Evolutionary conservation across 2,797 vertebrate species (phyloP).

Genomic region (Balearica regulorum): DNA sequence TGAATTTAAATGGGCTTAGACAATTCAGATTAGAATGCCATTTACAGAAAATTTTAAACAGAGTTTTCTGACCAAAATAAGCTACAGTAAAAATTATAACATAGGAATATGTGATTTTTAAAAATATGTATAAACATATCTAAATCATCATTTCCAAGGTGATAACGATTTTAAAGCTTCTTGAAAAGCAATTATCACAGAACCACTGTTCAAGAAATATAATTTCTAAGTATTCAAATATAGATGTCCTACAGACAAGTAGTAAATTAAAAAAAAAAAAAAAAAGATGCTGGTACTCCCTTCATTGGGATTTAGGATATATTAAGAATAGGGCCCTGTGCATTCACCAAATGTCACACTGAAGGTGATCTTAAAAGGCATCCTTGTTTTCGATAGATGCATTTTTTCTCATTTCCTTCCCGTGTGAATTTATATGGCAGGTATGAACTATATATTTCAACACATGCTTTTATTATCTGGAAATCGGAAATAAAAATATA

Average conservation of each 20-base stretch:
- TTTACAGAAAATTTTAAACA: not conserved
- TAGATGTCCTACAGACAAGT: not conserved
- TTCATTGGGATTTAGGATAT: not conserved
- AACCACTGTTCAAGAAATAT: not conserved
- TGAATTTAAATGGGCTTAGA: not conserved
- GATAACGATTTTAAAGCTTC: not conserved
- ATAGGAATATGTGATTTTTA: not conserved
- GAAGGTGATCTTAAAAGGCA: not conserved
- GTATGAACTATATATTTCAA: not conserved
- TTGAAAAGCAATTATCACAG: not conserved
- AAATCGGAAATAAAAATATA: not conserved
- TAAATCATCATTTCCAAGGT: not conserved
- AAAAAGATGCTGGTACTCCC: not conserved
- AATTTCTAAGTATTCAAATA: not conserved
- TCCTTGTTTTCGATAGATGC: not conserved
- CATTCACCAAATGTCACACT: not conserved
- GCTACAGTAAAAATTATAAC: not conserved
- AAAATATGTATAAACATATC: not conserved
- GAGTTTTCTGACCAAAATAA: not conserved
- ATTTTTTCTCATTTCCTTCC: not conserved
- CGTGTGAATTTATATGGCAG: not conserved
- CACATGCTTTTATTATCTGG: not conserved
- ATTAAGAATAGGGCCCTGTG: not conserved
- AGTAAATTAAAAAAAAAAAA: not conserved
- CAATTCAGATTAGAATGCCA: not conserved